Base-by-base conservation (phyloP, 2,888 invertebrate species). In the Drosophila lutescens region DNA sequence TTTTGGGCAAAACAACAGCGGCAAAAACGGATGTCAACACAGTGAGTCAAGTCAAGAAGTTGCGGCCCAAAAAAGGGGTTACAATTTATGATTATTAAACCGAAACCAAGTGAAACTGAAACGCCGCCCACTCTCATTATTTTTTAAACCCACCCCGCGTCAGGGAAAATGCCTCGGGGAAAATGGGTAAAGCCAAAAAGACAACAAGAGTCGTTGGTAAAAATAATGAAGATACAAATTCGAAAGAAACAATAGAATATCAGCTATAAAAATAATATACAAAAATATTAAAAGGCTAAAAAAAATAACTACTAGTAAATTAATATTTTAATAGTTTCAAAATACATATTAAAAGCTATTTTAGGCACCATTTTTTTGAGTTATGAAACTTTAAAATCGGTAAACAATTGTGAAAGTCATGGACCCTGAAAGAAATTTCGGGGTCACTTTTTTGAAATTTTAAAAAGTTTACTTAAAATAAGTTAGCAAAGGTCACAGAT, bases 71-170 rank as follows among this genome's bases (percentile, higher is more conserved):
- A 6, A 87, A 83, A 84, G 78, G 83, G 83, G 83, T 85, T 83
- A 79, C 58, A 88, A 86, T 85, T 88, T 88, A 86, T 85, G 86
- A 83, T 88, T 85, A 88, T 88, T 88, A 86, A 86, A 79, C 80
- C 20, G 58, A 38, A 34, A 32, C 50, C 57, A 49, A 49, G 34
- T 49, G 49, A 55, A 54, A 55, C 32, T 26, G 41, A 44, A 17
- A 10, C 43, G 59, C 13, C 10, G 30, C 17, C n/a, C 59, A 17
- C 26, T 12, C 26, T 43, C 36, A 26, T 46, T 56, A 55, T 58
- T 55, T 23, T 32, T 15, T 2, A 20, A 58, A 40, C 12, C 55
- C 55, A 20, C n/a, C 38, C 54, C 26, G 36, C 17, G 30, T 36
- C 0, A 10, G 23, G 20, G 17, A 32, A 43, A 38, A 15, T 10